phyloP scores from a whole-genome alignment of 92 coral and sea anemone species.

The Anthopleura xanthogrammica region DNA sequence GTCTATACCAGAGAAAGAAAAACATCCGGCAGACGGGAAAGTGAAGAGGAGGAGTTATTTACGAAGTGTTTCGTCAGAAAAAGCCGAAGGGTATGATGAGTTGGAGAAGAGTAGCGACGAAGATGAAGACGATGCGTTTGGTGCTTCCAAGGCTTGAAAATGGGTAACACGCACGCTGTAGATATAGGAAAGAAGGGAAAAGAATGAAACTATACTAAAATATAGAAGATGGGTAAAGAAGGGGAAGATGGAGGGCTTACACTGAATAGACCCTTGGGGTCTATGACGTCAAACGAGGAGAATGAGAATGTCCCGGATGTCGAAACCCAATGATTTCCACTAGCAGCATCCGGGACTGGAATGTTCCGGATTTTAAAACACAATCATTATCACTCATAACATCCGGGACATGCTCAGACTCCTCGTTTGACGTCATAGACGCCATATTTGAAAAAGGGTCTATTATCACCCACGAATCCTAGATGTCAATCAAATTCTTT shows the following conservation, averaged over 20 bases:
- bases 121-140: background rate
- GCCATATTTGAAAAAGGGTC: no score
- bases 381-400: no score
- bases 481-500: no score
- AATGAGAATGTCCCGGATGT: no score
- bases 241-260: background rate
- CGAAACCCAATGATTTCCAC: no score
- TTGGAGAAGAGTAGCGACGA: background rate
- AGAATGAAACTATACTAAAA: background rate
- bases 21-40: background rate
- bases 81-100: conserved; percentile 20
- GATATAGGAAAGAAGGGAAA: background rate
- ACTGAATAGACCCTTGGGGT: no score
- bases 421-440: no score
- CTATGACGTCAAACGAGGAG: no score
- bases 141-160: background rate
- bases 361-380: no score
- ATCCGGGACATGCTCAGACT: no score
- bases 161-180: background rate
- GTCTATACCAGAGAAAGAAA: background rate
- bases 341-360: no score
- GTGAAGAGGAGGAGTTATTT: conserved; percentile 8
- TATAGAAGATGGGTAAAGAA: background rate
- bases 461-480: no score
- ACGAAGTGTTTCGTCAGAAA: conserved; percentile 24